Base-by-base conservation (phyloP, 2,797 vertebrate genomes). In the Mormyrus hasselquistii region DNA sequence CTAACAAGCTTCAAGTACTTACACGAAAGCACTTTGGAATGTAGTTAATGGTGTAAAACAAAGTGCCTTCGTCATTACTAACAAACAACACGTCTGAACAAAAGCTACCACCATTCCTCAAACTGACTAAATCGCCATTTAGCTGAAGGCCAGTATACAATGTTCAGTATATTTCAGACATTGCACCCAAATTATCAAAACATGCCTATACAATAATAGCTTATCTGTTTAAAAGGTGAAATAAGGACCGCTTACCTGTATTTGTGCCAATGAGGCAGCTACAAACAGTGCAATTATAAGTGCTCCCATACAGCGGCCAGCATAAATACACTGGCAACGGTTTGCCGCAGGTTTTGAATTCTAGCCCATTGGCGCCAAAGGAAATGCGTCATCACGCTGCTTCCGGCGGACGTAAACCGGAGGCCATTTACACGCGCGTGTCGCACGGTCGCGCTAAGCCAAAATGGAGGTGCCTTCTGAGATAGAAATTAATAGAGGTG, bases 351-450 rank as follows among this genome's bases (percentile, higher is more conserved):
- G 0, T 89, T 95, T 96, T 95, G 92, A 94, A 95, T 95, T 92
- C 83, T 88, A 1, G 83, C 82, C 9, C 91, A 52, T 89, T 93
- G 91, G 94, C 95, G 95, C 94, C 95, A 95, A 95, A 90, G 59
- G 9, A 86, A 22, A 52, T 41, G 85, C 88, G 88, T 89, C 88
- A 89, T 73, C 29, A 41, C 53, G 16, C 86, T 25, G 44, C 55
- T 10, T 62, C 65, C n/a, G 7, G 10, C 57, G 88, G 41, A 82
- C 76, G 76, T 47, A 47, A 22, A n/a, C 6, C 76, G 19, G 41
- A 47, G 38, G 88, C 88, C 88, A 89, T 89, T 89, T 86, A 73
- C 57, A 41, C 50, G 55, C 34, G 50, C 83, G 47, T 25, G 41
- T 55, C n/a, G 25, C 16, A 16, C 57, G 5, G 29, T 8, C 22